Evolutionary conservation across 2,113 vertebrate genomes (phyloP), one percentile per base, ranked within the genome.

Genomic region (Bubo bubo): DNA sequence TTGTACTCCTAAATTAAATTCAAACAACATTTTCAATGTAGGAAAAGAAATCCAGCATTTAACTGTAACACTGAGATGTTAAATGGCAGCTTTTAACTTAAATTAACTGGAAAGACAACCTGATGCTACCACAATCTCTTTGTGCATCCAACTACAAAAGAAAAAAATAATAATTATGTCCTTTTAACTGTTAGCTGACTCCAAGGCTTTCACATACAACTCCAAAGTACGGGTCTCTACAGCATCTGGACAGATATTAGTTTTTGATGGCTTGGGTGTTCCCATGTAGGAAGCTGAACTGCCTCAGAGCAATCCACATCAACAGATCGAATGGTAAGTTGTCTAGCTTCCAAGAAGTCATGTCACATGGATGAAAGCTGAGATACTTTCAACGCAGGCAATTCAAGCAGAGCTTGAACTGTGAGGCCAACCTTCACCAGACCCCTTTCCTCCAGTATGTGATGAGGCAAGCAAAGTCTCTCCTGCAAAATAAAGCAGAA

Each of bases 381-480:
- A 20, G 98, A 98, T 34, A 98, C 96, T 97, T 98, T 99, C 59
- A 97, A 96, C 0, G 98, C 55, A 30, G 99, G 98, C 95, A 99
- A 97, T 71, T 99, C 99, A 93, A 99, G 98, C 87, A 99, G 98
- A 71, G 99, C 99, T 97, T 99, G 99, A 83, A 99, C 99, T 2
- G 99, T 99, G 79, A 98, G 96, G 21, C 99, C 99, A 79, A 99
- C 99, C 98, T 99, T 99, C 88, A 99, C 99, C 91, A 99, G 98
- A 34, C 99, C 99, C 64, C 99, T 98, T 96, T 99, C 99, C 96
- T 99, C 99, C 86, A 99, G 98, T 97, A 99, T 99, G 96, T 99
- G 99, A 96, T 99, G 99, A 71, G 99, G 99, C 97, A 99, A 98
- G 97, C 99, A 99, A 56, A 99, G 98, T 98, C 99, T 98, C 97